Evolutionary conservation across 2,797 vertebrate genomes (phyloP), one percentile per base, ranked within the genome.

Genomic region (Emys orbicularis): DNA sequence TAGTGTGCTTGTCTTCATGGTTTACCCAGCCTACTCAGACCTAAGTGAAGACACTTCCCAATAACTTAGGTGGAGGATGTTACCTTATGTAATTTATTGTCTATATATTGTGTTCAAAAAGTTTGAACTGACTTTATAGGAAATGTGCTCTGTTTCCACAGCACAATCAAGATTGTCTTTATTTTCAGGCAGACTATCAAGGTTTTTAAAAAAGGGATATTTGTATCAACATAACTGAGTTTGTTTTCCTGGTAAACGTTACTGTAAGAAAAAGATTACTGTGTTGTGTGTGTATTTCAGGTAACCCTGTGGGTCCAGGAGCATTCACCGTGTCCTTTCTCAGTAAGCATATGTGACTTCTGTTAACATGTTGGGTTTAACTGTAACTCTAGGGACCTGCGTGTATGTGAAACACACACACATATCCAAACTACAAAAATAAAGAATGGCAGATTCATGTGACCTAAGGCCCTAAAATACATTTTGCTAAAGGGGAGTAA

Each of bases 231-330:
- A 89, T 93, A 97, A 83, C 18, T 77, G 53, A 74, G 53, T 59
- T 85, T 13, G 25, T 79, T 95, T 96, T 97, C 94, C 94, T 94
- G 83, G 82, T 82, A 89, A 84, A 89, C 79, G 81, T 97, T 96
- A 94, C 90, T 96, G 79, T 89, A 56, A 0, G 0, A 92, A 95
- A 97, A 95, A 74, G 1, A 81, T 94, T 93, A 95, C 74, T 96
- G 81, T 79, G 93, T 87, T 92, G 72, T 52, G 21, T 80, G 16
- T 84, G 79, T 61, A 12, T 92, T 96, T 93, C 91, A 95, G 53
- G 94, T 81, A 96, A 74, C 8, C 44, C 68, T 84, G 65, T 52
- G 84, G 81, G 84, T 94, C 37, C 82, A 93, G 27, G 44, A 72
- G 18, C 65, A 41, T 23, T 72, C 81, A 96, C 86, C 89, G 80